Evolutionary conservation across 1,140 invertebrate genomes (phyloP), one percentile per base, ranked within the genome.

Genomic region (Zaprionus ghesquierei): DNA sequence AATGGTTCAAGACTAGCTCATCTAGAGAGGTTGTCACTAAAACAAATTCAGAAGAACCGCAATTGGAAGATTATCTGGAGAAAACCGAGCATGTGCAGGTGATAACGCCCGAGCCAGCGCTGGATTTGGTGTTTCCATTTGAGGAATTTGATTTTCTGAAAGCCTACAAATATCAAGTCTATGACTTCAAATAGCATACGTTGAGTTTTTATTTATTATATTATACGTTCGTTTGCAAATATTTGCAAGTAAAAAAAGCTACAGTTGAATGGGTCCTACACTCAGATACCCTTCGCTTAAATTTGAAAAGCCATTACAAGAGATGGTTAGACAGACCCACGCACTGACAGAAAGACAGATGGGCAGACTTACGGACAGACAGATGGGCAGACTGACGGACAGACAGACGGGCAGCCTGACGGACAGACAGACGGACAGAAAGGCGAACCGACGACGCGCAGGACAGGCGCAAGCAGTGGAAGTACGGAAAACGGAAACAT

Each of bases 1-100:
- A 44, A 13, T 53, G 60, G 4, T 44, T 53, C 2, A 74, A 70
- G 18, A n/a, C 12, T 0, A 15, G 10, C 10, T n/a, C 10, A 2
- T 3, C 53, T 1, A 71, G 54, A 22, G 15, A 71, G 15, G 22
- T 51, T 4, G 12, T 13, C 0, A 4, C 22, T 0, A 64, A 54
- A 25, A 2, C 20, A 12, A 58, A 33, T 18, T 3, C 22, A 6
- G 4, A 2, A 0, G 85, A 89, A 6, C 79, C 85, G 2, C 6
- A 68, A 10, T 46, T 87, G 18, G 15, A 35, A 0, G 73, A 87
- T 23, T 87, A 77, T 64, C 27, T 62, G 2, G 72, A 89, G 9
- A 63, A 65, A 2, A 49, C 84, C 0, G 55, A 69, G 8, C 35
- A 22, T 15, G 27, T 84, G 22, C 13, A 20, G 2, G 41, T 77